Conservation (phyloP, 2,797 vertebrate genomes). For the Anas capensis region DNA sequence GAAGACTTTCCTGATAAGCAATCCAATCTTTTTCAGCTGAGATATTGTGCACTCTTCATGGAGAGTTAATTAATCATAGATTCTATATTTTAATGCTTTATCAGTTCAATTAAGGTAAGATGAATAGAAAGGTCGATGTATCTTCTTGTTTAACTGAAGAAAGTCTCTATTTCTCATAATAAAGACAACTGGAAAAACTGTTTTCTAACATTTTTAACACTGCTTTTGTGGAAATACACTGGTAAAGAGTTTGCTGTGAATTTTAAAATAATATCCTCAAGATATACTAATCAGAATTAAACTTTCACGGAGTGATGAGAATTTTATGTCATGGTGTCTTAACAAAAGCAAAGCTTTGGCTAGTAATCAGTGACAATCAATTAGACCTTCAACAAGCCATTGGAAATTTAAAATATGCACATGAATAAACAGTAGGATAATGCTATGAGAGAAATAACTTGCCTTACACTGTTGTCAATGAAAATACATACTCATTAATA, state of each 20-base stretch:
- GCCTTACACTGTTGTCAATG: constrained; percentile 42
- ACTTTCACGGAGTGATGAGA: background rate
- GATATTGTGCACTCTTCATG: background rate
- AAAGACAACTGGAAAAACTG: constrained; percentile 35
- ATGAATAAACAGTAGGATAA: constrained; percentile 51
- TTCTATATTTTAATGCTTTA: constrained; percentile 12
- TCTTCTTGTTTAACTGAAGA: constrained; percentile 67
- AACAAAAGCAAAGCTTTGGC: constrained; percentile 61
- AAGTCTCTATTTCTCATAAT: constrained; percentile 46
- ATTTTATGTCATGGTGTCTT: constrained; percentile 49
- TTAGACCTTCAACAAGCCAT: constrained; percentile 65
- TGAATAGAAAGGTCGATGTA: background rate
- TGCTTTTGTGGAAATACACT: background rate
- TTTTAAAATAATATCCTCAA: constrained; percentile 40
- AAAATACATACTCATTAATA: constrained; percentile 62
- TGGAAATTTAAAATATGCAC: constrained; percentile 72
- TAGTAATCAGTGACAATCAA: constrained; percentile 63
- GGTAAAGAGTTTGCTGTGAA: constrained; percentile 41
- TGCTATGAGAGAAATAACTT: constrained; percentile 58
- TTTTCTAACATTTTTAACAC: constrained; percentile 55
- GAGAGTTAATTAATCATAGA: background rate
- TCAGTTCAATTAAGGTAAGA: background rate
- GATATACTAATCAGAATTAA: constrained; percentile 27
- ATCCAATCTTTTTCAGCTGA: background rate
- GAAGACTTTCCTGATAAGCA: constrained; percentile 3